A percentile compares a stretch with the other conserved stretches of the same genome.
Evolutionary conservation across 2,888 invertebrate genomes (phyloP).

Genomic region (Morpho achilles): DNA sequence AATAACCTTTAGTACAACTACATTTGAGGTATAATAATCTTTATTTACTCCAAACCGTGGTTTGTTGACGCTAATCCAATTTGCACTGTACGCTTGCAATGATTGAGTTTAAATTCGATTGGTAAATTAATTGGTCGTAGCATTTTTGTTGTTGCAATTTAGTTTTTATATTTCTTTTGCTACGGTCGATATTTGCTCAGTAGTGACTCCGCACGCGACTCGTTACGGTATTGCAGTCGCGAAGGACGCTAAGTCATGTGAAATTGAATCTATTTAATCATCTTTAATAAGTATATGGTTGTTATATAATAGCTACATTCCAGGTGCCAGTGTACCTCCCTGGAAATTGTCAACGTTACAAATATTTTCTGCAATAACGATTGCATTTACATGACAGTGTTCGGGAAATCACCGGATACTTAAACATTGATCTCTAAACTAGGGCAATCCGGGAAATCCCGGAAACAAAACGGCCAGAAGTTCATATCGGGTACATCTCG

Average conservation of each 20-base stretch:
- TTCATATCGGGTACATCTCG: too few relatives aligned
- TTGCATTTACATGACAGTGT: too few relatives aligned
- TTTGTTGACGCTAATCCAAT: slow-evolving; percentile 3
- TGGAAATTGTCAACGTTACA: slow-evolving; percentile 4
- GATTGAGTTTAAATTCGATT: slow-evolving; percentile 8
- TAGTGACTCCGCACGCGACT: slow-evolving; percentile 42
- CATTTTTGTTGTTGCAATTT: slow-evolving; percentile 9
- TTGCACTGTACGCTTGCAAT: slow-evolving; percentile 7
- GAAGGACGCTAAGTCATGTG: slow-evolving; percentile 53
- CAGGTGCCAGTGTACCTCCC: slow-evolving; percentile 9
- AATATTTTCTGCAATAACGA: too few relatives aligned
- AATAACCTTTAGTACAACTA: slow-evolving; percentile 38
- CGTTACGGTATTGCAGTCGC: slow-evolving; percentile 45
- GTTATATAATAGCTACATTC: slow-evolving; percentile 16
- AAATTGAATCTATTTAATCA: slow-evolving; percentile 46
- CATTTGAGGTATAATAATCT: slow-evolving; percentile 35
- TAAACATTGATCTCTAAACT: too few relatives aligned
- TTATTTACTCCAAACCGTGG: slow-evolving; percentile 13
- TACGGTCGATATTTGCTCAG: slow-evolving; percentile 18
- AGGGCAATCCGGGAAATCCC: too few relatives aligned
- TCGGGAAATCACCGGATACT: too few relatives aligned
- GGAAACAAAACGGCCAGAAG: too few relatives aligned
- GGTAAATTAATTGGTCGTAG: slow-evolving; percentile 7
- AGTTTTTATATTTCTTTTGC: slow-evolving; percentile 8
- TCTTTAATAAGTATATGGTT: slow-evolving; percentile 17